phyloP scores from a whole-genome alignment of 2,888 invertebrate species.

The Pterobdella sp. region DNA sequence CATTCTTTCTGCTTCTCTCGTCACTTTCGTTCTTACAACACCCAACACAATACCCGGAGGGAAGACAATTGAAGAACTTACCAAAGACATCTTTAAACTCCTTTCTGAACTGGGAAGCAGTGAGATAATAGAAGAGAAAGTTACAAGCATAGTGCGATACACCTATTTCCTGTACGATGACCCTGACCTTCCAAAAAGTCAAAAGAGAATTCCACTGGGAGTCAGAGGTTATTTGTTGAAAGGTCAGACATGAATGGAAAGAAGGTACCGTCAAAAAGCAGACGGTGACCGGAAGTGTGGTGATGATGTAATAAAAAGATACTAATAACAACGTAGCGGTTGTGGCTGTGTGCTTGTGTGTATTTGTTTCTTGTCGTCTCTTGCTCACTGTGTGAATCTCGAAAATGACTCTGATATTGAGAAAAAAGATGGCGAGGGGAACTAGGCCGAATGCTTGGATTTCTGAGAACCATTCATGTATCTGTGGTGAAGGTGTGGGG shows the following conservation, averaged over 20 bases:
- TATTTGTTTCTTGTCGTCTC: neutral
- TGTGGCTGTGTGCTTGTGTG: constrained; percentile 42
- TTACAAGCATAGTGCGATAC: constrained; percentile 47
- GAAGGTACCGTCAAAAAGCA: constrained; percentile 41
- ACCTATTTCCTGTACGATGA: constrained; percentile 44
- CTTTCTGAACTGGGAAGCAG: constrained; percentile 47
- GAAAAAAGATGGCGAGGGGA: constrained; percentile 46
- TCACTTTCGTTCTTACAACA: neutral
- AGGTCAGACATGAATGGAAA: constrained; percentile 37
- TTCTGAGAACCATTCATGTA: constrained; percentile 48
- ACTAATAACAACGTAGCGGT: constrained; percentile 48
- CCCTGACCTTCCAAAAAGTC: constrained; percentile 41
- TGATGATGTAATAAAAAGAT: constrained; percentile 45
- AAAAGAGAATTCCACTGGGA: constrained; percentile 43
- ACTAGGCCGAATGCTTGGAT: constrained; percentile 46
- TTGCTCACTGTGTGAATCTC: constrained; percentile 42
- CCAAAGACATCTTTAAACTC: constrained; percentile 42
- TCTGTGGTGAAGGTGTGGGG: no score
- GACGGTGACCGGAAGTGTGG: constrained; percentile 45
- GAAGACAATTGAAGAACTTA: constrained; percentile 19
- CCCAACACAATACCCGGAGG: neutral
- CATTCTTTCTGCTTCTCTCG: neutral
- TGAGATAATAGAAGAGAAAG: constrained; percentile 48
- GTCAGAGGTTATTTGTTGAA: constrained; percentile 41
- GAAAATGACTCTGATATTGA: constrained; percentile 48